Percentiles rank a stretch among this genome's conserved stretches.
Evolutionary conservation across 1,140 invertebrate genomes (phyloP).

Genomic region (Drosophila burlai): DNA sequence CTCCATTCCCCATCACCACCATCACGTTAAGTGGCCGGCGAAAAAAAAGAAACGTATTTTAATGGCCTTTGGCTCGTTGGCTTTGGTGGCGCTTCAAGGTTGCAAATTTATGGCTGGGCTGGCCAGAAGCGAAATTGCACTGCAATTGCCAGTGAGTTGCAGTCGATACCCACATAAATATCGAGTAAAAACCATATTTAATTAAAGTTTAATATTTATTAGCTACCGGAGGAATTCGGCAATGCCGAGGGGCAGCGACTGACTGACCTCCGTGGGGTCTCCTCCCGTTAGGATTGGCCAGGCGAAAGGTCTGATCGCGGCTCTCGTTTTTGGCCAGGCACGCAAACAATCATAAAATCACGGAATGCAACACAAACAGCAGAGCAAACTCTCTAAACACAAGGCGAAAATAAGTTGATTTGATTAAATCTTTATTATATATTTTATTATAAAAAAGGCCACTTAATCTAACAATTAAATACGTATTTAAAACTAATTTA

Average conservation of each 20-base stretch:
- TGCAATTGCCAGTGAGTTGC: constrained; percentile 34
- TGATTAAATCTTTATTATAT: neutral
- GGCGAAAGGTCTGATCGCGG: constrained; percentile 27
- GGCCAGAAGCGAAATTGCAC: constrained; percentile 78
- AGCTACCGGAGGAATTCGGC: constrained; percentile 74
- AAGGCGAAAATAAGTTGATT: neutral
- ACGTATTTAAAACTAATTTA: no score
- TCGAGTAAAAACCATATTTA: constrained; percentile 78
- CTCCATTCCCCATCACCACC: neutral
- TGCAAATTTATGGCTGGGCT: constrained; percentile 74
- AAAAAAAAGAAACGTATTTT: constrained; percentile 68
- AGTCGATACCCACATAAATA: constrained; percentile 79
- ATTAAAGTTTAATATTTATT: constrained; percentile 84
- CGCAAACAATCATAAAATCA: constrained; percentile 62
- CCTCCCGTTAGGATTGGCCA: constrained; percentile 6
- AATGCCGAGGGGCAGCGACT: constrained; percentile 16
- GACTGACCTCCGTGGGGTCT: neutral
- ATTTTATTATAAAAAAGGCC: neutral
- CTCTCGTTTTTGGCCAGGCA: constrained; percentile 25
- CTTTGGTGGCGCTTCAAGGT: constrained; percentile 70
- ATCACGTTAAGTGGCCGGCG: constrained; percentile 54
- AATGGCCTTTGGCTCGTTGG: constrained; percentile 72
- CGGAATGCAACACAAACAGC: constrained; percentile 45
- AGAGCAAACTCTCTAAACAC: constrained; percentile 21
- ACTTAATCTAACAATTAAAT: neutral